phyloP scores from a whole-genome alignment of 2,888 invertebrate species.

The Venusia cambrica region DNA sequence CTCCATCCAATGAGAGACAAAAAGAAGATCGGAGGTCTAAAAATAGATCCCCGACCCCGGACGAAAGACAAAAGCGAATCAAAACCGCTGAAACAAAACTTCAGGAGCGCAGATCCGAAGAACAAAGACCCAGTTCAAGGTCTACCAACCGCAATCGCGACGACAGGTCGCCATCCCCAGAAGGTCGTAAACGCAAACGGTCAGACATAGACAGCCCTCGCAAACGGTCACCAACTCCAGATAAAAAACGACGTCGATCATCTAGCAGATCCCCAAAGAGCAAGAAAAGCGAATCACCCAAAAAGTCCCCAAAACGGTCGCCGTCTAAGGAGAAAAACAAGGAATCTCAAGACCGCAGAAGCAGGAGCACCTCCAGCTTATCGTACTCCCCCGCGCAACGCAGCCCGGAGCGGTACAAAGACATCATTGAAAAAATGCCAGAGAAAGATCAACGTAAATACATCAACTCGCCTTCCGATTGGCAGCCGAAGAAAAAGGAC shows the following conservation, averaged over 20 bases:
- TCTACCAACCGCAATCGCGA: conserved; percentile 3
- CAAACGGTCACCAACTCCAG: conserved; percentile 47
- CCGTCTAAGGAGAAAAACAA: conserved; percentile 39
- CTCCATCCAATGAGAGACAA: conserved; percentile 4
- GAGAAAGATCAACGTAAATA: conserved; percentile 79
- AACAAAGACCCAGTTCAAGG: conserved; percentile 7
- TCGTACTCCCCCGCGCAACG: conserved; percentile 86
- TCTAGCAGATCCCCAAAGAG: conserved; percentile 49
- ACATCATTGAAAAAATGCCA: conserved; percentile 81
- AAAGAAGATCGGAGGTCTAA: conserved; percentile 13
- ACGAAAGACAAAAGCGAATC: conserved; percentile 20
- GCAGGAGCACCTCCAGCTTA: conserved; percentile 78
- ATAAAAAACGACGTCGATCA: conserved; percentile 33
- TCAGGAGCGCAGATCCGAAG: conserved; percentile 9
- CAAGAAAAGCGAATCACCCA: conserved; percentile 43
- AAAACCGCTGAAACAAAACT: conserved; percentile 14
- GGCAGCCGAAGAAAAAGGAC: conserved; percentile 54
- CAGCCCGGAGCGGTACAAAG: conserved; percentile 85
- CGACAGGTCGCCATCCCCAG: conserved; percentile 8
- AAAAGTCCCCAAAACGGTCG: conserved; percentile 44
- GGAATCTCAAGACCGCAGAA: conserved; percentile 52
- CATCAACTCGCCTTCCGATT: conserved; percentile 64
- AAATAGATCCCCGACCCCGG: conserved; percentile 22
- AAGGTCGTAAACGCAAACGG: conserved; percentile 17
- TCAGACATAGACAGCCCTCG: conserved; percentile 16